Evolutionary conservation across 2,888 invertebrate genomes (phyloP), one percentile per base, ranked within the genome.

Genomic region (Branchellion lobata): DNA sequence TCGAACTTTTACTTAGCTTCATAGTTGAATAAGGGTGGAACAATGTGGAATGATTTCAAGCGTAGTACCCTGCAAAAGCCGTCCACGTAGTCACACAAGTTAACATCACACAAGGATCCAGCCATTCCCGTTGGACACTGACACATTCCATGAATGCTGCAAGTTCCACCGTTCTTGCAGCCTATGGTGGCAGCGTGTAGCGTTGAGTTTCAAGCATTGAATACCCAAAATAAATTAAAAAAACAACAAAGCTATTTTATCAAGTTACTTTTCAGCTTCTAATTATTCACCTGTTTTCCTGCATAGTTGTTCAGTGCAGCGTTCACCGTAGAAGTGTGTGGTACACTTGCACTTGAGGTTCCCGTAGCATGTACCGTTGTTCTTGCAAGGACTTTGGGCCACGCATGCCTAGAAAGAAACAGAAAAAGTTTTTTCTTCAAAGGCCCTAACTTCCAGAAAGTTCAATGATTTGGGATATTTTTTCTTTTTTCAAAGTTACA

Each of bases 311-410:
- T 76, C 68, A 29, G 80, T 76, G 34, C 81, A 81, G 0, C 34
- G 40, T 29, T 1, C 24, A 0, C 81, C 81, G 0, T 68, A 68
- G 53, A 65, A 81, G 47, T 77, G 72, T 1, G 36, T 53, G 3
- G 74, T 69, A 53, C 81, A 81, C 3, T 36, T 27, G 31, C 81
- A 81, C 24, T 40, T 76, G 51, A 69, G 40, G 27, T 76, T 57
- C 0, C 74, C 81, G 40, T 79, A 81, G 34, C 81, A 81, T 18
- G 79, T 78, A 14, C 79, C 81, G 8, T 79, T 79, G 34, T 81
- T 80, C 21, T 61, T 1, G 47, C 81, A 81, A 1, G 79, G 81
- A 61, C 76, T 73, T 27, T 47, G n/a, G 14, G 27, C 27, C 24
- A 24, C 36, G 36, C 81, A 81, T 33, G 81, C 74, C 53, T 69